A percentile compares a stretch with the other conserved stretches of the same genome.
phyloP scores from a whole-genome alignment of 2,888 invertebrate genomes.

The Alloplasta piceator region DNA sequence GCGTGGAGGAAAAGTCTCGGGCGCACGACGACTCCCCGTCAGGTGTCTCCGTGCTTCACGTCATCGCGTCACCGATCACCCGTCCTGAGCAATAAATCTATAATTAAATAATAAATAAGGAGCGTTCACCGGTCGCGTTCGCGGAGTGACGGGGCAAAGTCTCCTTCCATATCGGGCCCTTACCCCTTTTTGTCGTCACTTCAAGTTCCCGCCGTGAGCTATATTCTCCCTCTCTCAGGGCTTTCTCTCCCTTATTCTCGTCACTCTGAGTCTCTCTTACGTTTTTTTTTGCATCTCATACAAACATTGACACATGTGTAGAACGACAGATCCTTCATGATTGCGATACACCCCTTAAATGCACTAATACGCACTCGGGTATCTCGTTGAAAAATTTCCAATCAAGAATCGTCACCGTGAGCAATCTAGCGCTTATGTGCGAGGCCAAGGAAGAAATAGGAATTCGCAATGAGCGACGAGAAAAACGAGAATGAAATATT shows the following conservation, averaged over 20 bases:
- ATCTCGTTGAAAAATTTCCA: constrained; percentile 18
- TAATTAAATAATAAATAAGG: constrained; percentile 81
- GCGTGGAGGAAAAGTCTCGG: constrained; percentile 23
- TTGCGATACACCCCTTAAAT: constrained; percentile 8
- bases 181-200: constrained; percentile 77
- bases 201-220: constrained; percentile 62
- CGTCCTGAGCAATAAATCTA: constrained; percentile 76
- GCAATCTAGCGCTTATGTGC: constrained; percentile 9
- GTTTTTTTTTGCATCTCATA: constrained; percentile 14
- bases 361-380: constrained; percentile 32
- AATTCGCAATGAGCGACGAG: constrained; percentile 44
- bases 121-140: constrained; percentile 68
- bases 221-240: constrained; percentile 56
- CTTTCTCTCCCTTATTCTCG: constrained; percentile 40
- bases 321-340: constrained; percentile 7
- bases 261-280: constrained; percentile 56
- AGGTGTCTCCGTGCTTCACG: constrained; percentile 69
- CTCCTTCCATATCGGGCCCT: constrained; percentile 77
- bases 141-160: constrained; percentile 70
- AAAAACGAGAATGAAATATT: constrained; percentile 40
- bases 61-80: constrained; percentile 65
- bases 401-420: constrained; percentile 30
- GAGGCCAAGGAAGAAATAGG: constrained; percentile 25
- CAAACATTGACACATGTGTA: neutral
- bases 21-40: constrained; percentile 62